Base-by-base conservation (phyloP, 37 sponge, comb jelly and placozoan species). In the Oscarella lobularis region DNA sequence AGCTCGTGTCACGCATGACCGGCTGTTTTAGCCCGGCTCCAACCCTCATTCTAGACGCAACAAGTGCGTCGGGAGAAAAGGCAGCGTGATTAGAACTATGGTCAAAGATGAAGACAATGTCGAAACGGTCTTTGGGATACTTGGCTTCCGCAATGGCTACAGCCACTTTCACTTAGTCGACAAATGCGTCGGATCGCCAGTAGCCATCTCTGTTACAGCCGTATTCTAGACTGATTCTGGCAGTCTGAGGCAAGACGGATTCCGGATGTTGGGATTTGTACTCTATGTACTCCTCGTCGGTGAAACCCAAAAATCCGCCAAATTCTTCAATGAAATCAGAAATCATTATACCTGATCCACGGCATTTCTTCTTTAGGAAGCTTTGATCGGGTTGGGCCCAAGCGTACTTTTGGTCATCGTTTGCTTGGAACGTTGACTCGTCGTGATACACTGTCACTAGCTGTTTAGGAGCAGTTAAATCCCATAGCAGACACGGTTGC, bases 1-100 rank as follows among this genome's bases (percentile, higher is more conserved):
- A 80, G 27, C 74, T 37, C 3, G 83, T 82, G 54, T 82, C 77
- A 33, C 73, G 2, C 67, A 81, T 66, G 1, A 1, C 3, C 1
- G 75, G 77, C 39, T 81, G 82, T 31, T 81, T 74, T 3, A 77
- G 74, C 36, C 83, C 78, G 2, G 78, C 67, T 20, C 72, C 38
- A 3, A 33, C 41, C 27, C 71, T 68, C 70, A 76, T 76, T 3
- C 41, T 35, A 38, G 37, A 35, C 14, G 73, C 83, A 67, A 36
- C 34, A 3, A 83, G 74, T 3, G 82, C 77, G 70, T 82, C 36
- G 3, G n/a, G 35, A 2, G 77, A 48, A 41, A 71, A 77, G 1
- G 83, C 78, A 29, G 37, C 33, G 72, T 78, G 78, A 73, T 73
- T 67, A 34, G 70, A 30, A 27, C 70, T 66, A 39, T 83, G 83